phyloP scores from a whole-genome alignment of 2,797 vertebrate species.

The Chrysocyon brachyurus region DNA sequence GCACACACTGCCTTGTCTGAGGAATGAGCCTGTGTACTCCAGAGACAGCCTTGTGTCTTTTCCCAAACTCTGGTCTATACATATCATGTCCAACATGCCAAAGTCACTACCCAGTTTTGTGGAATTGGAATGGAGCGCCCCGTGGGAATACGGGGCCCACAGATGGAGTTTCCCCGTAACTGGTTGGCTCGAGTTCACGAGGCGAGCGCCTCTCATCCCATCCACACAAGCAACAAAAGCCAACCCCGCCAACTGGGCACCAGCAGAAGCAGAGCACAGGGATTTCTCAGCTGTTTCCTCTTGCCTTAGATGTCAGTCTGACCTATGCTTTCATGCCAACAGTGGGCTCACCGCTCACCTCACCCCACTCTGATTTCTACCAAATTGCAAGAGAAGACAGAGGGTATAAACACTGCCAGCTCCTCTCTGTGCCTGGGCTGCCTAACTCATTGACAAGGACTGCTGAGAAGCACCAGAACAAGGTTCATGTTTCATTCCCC shows the following conservation, averaged over 20 bases:
- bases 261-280: accelerated
- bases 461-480: neutral
- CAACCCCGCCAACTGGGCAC: neutral
- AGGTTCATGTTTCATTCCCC: neutral
- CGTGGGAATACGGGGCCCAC: neutral
- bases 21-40: neutral
- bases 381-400: accelerated
- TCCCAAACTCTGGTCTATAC: neutral
- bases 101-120: neutral
- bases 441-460: neutral
- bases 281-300: neutral
- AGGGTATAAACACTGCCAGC: accelerated
- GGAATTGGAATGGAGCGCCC: neutral
- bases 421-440: too few relatives aligned
- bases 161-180: neutral
- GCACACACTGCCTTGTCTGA: accelerated
- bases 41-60: neutral
- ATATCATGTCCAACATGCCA: neutral
- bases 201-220: accelerated
- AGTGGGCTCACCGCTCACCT: accelerated
- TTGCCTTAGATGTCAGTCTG: neutral
- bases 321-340: accelerated
- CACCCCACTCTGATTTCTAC: neutral
- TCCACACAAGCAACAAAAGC: neutral
- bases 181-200: accelerated